Percentiles rank a stretch among this genome's conserved stretches.
These are phyloP conservation scores for Actenoides hombroni DNA, from an alignment of 2,113 vertebrate species.

Conservation along the genomic window DNA sequence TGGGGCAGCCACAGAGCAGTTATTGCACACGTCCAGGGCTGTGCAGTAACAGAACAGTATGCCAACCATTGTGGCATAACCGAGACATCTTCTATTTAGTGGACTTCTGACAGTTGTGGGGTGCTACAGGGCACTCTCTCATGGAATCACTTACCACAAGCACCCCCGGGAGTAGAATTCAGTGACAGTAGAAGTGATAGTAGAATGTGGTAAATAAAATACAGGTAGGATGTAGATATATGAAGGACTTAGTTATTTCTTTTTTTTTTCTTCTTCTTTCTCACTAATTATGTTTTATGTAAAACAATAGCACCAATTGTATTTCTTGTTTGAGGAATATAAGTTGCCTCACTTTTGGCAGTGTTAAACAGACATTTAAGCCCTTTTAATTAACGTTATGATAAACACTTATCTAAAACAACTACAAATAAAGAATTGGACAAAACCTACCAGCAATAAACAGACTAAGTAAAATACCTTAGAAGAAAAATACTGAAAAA, in stretches of 20 bases:
- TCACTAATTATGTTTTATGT: not conserved
- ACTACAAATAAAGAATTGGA: not conserved
- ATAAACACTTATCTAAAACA: not conserved
- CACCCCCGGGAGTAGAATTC: rapidly evolving
- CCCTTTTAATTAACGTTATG: not conserved
- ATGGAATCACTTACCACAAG: not conserved
- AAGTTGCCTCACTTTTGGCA: not conserved
- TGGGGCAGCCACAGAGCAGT: not conserved
- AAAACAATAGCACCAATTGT: not conserved
- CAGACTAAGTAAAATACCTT: not conserved
- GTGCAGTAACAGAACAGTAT: not conserved
- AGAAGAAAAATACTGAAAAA: not conserved
- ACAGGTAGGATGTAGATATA: not conserved
- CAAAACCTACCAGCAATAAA: not conserved
- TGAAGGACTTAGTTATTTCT: not conserved
- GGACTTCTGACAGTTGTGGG: not conserved
- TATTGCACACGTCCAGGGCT: not conserved
- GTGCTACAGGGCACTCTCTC: not conserved
- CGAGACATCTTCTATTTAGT: not conserved
- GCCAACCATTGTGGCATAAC: not conserved
- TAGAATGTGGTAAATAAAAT: not conserved
- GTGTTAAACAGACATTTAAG: not conserved
- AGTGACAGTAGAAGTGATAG: not conserved
- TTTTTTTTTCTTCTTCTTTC: not conserved
- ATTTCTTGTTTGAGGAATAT: not conserved